These are phyloP conservation scores for Acromyrmex charruanus DNA, from an alignment of 1,140 invertebrate species.

Conservation along the genomic window DNA sequence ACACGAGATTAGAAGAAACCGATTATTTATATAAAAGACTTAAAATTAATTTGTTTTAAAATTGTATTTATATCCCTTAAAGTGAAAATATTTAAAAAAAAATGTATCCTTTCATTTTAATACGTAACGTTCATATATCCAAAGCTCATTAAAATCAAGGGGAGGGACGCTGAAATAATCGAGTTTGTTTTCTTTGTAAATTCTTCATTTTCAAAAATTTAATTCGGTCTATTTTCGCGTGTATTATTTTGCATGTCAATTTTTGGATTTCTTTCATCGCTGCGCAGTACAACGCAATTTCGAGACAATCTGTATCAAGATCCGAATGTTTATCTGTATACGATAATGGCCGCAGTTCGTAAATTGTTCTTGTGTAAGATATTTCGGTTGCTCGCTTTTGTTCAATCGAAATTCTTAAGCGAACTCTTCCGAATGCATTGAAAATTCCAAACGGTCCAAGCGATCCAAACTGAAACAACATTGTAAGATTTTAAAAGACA, in stretches of 20 bases:
- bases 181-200: neutral
- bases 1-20: no score
- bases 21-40: neutral
- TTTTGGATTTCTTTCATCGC: neutral
- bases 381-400: neutral
- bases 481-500: conserved; percentile 5
- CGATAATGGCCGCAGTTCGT: neutral
- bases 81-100: neutral
- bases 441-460: neutral
- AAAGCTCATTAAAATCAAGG: neutral
- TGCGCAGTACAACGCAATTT: neutral
- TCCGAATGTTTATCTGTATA: neutral
- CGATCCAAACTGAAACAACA: neutral
- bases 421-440: neutral
- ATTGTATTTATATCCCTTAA: neutral
- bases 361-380: neutral
- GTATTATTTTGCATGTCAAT: conserved; percentile 1
- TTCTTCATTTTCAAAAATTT: neutral
- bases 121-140: neutral
- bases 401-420: neutral
- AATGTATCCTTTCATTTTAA: conserved; percentile 3
- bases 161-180: neutral
- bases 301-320: neutral
- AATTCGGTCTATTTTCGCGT: neutral
- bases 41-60: neutral